These are phyloP conservation scores for Arvicanthis niloticus DNA, from an alignment of 2,113 vertebrate species.

Conservation along the genomic window DNA sequence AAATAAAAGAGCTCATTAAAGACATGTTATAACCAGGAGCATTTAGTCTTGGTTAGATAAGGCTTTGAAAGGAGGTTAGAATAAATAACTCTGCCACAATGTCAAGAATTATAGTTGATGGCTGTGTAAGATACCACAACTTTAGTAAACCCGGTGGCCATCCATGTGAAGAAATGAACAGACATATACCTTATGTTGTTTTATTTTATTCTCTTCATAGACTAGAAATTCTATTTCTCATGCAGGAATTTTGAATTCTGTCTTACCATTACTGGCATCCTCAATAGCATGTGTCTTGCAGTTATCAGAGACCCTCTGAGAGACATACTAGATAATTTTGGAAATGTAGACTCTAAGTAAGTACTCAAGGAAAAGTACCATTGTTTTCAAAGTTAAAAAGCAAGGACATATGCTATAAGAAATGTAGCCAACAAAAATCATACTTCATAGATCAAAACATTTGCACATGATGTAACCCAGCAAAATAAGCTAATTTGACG, in stretches of 20 bases:
- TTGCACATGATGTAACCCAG: background rate
- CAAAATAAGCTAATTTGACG: background rate
- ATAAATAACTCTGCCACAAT: slow-evolving; percentile 70
- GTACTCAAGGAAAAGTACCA: background rate
- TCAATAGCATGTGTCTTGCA: background rate
- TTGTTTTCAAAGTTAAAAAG: background rate
- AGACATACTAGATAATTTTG: background rate
- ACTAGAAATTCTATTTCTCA: slow-evolving; percentile 13
- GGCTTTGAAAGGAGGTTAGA: slow-evolving; percentile 72
- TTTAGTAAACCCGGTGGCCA: slow-evolving; percentile 48
- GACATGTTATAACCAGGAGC: slow-evolving; percentile 76
- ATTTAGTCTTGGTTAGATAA: slow-evolving; percentile 75
- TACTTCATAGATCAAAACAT: background rate
- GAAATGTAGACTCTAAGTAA: background rate
- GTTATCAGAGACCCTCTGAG: background rate
- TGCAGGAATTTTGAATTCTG: slow-evolving; percentile 11
- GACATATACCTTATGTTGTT: background rate
- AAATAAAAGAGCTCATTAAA: slow-evolving; percentile 81
- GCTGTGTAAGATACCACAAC: slow-evolving; percentile 20
- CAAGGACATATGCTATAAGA: background rate
- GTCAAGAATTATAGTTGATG: slow-evolving; percentile 42
- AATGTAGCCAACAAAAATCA: background rate
- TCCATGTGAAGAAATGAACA: slow-evolving; percentile 32
- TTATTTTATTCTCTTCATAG: background rate
- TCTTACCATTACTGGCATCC: background rate